Evolutionary conservation across 2,113 vertebrate species (phyloP).

Genomic region (Bungarus multicinctus): DNA sequence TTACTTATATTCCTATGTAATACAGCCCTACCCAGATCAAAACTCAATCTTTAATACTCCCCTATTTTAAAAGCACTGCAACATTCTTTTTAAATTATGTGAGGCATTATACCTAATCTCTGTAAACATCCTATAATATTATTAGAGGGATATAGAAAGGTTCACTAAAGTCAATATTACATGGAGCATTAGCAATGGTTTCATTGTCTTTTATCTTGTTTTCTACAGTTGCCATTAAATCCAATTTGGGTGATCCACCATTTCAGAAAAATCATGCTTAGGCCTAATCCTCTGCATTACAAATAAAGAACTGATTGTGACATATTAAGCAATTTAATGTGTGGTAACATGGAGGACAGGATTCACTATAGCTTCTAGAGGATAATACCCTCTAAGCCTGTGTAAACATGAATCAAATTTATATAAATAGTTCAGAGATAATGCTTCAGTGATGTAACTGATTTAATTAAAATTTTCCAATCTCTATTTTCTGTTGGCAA

Average conservation of each 20-base stretch:
- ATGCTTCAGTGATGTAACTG: neutral
- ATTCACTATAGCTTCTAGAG: neutral
- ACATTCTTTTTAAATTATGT: neutral
- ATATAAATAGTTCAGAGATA: conserved; percentile 11
- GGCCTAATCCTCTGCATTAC: neutral
- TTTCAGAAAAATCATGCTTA: conserved; percentile 11
- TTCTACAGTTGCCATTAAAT: conserved; percentile 16
- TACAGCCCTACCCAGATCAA: neutral
- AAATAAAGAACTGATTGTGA: neutral
- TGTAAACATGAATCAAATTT: conserved; percentile 6
- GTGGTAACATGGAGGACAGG: neutral
- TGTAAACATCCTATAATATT: neutral
- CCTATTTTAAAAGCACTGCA: neutral
- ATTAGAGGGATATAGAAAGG: neutral
- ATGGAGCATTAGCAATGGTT: neutral
- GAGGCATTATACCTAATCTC: neutral
- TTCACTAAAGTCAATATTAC: neutral
- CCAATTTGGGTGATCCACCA: conserved; percentile 7
- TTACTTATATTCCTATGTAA: neutral
- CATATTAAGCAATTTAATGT: conserved; percentile 14
- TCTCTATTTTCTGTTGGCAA: conserved; percentile 17
- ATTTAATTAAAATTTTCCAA: conserved; percentile 3
- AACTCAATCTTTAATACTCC: neutral
- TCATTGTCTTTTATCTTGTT: conserved; percentile 12
- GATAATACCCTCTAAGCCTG: neutral